Evolutionary conservation across 2,797 vertebrate genomes (phyloP).

Genomic region (Siniperca undulata): DNA sequence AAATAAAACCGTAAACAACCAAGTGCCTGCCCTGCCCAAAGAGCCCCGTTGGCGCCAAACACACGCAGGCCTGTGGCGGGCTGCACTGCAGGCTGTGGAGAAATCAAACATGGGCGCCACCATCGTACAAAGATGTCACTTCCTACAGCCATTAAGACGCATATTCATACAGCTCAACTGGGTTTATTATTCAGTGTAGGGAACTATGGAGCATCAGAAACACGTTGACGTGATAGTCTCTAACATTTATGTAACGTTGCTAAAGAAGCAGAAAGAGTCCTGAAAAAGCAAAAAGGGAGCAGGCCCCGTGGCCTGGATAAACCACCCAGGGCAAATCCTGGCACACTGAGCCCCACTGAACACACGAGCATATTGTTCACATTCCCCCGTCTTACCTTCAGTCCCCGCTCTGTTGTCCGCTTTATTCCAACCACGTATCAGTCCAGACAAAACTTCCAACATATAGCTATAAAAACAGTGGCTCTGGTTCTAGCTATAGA

Average conservation of each 20-base stretch:
- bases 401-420: conserved; percentile 49
- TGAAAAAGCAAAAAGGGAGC: conserved; percentile 22
- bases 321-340: conserved; percentile 75
- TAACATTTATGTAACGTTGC: accelerated
- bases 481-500: not conserved
- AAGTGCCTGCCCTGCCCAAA: not conserved
- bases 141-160: conserved; percentile 59
- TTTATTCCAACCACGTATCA: conserved; percentile 27
- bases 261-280: not conserved
- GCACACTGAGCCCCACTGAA: conserved; percentile 70
- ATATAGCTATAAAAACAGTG: not conserved
- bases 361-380: conserved; percentile 82
- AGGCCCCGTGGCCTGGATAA: conserved; percentile 80
- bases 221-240: accelerated
- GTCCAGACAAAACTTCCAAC: not conserved
- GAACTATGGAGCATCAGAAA: accelerated
- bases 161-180: not conserved
- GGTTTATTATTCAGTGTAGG: accelerated
- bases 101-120: conserved; percentile 84
- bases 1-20: not conserved
- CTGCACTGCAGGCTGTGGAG: conserved; percentile 46
- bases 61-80: conserved; percentile 48
- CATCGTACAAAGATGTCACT: conserved; percentile 75
- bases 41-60: conserved; percentile 86
- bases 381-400: conserved; percentile 80